Base-by-base conservation (phyloP, 2,888 invertebrate genomes). In the Parnassius mnemosyne region DNA sequence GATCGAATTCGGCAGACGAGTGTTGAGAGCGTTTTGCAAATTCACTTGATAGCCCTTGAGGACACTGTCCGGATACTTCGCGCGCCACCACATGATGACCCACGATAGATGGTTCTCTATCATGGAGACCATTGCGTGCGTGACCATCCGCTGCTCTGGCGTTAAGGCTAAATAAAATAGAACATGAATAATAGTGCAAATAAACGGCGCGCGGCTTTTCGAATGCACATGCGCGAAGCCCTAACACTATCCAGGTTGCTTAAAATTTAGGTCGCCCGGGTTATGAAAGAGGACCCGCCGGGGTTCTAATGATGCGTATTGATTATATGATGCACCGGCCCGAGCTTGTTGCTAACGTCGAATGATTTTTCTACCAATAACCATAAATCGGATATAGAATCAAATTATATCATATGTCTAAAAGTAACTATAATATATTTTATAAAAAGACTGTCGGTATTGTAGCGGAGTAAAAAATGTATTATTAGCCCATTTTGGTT, bases 51-150 rank as follows among this genome's bases (percentile, higher is more conserved):
- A 97, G 47, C 97, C 97, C 90, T 96, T 97, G 82, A 97, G 93
- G 71, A 97, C 95, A 78, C 95, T 94, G 75, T 97, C 97, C n/a
- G 97, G 96, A 82, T 96, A 96, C 93, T 97, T 97, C 79, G 96
- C 95, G 77, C 97, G 95, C 97, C 97, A 98, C 94, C 96, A 97
- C 84, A 95, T 93, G 65, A 97, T 94, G 74, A 97, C 96, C 98
- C 97, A 98, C 63, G 95, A 94, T 51, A 98, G 94, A 84, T 98
- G 97, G 83, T 98, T 97, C 88, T 98, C 98, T 75, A 98, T 94
- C 97, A 98, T 97, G 68, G 97, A 96, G 80, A 96, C 96, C 93
- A 97, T 97, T 62, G 98, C 98, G 87, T 98, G 96, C 25, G 97
- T 94, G 65, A 97, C 94, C 80, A 96, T 96, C 70, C 95, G 95